These are phyloP conservation scores for Odontamblyopus lacepedii DNA, from an alignment of 2,797 vertebrate species.

Conservation along the genomic window DNA sequence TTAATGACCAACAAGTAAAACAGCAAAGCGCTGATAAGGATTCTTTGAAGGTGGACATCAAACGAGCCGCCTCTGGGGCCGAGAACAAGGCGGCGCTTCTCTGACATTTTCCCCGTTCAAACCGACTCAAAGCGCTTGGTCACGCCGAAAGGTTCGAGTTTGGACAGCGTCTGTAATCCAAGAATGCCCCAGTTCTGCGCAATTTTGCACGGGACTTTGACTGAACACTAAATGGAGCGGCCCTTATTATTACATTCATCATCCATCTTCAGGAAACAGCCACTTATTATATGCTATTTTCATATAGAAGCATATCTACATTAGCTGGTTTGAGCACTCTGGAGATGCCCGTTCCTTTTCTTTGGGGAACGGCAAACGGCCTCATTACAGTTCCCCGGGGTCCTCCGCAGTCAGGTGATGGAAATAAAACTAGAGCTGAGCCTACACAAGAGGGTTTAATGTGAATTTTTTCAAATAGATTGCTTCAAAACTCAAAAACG, in stretches of 20 bases:
- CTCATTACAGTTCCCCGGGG: slow-evolving; percentile 64
- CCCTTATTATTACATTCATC: slow-evolving; percentile 66
- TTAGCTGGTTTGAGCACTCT: slow-evolving; percentile 64
- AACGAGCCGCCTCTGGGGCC: slow-evolving; percentile 59
- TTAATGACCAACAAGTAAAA: slow-evolving; percentile 66
- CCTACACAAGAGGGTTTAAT: not conserved
- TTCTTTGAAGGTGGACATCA: slow-evolving; percentile 72
- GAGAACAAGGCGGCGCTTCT: slow-evolving; percentile 58
- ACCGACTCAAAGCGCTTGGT: slow-evolving; percentile 58
- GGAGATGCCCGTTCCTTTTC: slow-evolving; percentile 61
- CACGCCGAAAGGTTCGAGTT: slow-evolving; percentile 53
- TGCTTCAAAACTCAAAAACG: not conserved
- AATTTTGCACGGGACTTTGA: slow-evolving; percentile 26
- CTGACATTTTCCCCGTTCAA: slow-evolving; percentile 56
- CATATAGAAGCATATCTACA: slow-evolving; percentile 57
- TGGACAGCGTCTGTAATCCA: slow-evolving; percentile 50
- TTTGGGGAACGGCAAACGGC: slow-evolving; percentile 58
- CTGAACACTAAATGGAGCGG: slow-evolving; percentile 58
- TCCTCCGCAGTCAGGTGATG: slow-evolving; percentile 21
- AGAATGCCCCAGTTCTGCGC: slow-evolving; percentile 56
- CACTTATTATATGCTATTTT: slow-evolving; percentile 60
- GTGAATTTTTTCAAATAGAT: not conserved
- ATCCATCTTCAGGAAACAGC: slow-evolving; percentile 54
- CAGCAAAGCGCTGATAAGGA: slow-evolving; percentile 56
- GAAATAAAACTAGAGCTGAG: slow-evolving; percentile 50